These are phyloP conservation scores for Lepidochrysops patricia DNA, from an alignment of 2,888 invertebrate species.

Conservation along the genomic window DNA sequence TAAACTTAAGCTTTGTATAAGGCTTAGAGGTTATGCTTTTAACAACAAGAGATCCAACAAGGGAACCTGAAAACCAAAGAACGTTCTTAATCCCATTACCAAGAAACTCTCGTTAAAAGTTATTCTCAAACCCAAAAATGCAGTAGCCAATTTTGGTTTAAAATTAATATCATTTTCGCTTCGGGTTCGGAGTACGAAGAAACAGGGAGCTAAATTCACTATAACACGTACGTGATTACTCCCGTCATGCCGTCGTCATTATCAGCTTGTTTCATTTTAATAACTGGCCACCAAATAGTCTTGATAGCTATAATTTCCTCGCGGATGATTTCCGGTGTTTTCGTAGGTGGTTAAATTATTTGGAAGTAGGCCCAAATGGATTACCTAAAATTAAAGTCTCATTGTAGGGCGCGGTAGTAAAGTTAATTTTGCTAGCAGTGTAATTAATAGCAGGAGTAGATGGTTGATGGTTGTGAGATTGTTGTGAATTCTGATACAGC, in stretches of 20 bases:
- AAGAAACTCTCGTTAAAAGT: background rate
- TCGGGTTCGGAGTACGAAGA: background rate
- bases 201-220: background rate
- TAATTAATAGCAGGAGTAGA: no score
- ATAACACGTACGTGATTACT: background rate
- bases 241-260: background rate
- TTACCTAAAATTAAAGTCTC: background rate
- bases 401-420: background rate
- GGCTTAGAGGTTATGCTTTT: no score
- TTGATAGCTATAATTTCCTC: background rate
- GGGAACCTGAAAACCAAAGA: background rate
- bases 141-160: background rate
- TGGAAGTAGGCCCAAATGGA: background rate
- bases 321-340: background rate
- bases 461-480: no score
- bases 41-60: no score
- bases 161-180: conserved; percentile 6
- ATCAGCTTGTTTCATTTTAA: conserved; percentile 6
- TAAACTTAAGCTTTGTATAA: no score
- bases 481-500: no score
- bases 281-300: background rate
- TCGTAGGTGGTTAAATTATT: background rate
- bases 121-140: background rate
- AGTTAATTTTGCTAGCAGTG: no score
- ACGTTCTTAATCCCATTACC: background rate